A percentile compares a stretch with the other conserved stretches of the same genome.
Evolutionary conservation across 2,797 vertebrate genomes (phyloP).

Genomic region (Aeoliscus strigatus): DNA sequence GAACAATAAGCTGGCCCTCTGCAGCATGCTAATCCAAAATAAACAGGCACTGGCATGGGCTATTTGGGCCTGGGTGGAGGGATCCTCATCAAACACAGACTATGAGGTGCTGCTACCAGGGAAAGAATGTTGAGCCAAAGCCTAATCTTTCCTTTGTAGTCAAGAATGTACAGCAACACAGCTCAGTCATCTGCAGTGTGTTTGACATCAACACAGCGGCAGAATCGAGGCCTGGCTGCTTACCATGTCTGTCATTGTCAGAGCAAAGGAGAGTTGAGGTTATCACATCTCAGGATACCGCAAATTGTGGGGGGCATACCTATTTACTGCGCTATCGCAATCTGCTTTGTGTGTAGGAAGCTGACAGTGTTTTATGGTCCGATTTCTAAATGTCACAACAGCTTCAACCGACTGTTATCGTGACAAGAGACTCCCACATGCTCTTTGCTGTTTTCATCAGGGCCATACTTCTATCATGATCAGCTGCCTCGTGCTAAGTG

Average conservation of each 20-base stretch:
- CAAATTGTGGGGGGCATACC: too few species aligned
- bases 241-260: constrained; percentile 9
- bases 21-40: constrained; percentile 72
- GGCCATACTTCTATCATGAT: constrained; percentile 56
- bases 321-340: too few species aligned
- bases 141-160: constrained; percentile 33
- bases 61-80: constrained; percentile 17
- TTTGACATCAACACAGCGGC: constrained; percentile 5
- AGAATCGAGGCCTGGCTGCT: neutral
- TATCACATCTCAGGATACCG: too few species aligned
- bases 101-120: constrained; percentile 24
- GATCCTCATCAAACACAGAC: constrained; percentile 36
- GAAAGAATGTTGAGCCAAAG: constrained; percentile 32
- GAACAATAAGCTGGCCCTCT: constrained; percentile 64
- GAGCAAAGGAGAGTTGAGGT: neutral
- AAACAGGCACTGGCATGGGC: constrained; percentile 41
- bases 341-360: constrained; percentile 29
- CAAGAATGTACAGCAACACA: constrained; percentile 31
- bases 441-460: constrained; percentile 52
- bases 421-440: constrained; percentile 45
- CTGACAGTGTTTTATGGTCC: constrained; percentile 2
- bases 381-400: constrained; percentile 34
- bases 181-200: constrained; percentile 8
- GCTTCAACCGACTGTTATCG: constrained; percentile 37
- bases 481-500: constrained; percentile 67